Evolutionary conservation across 2,888 invertebrate species (phyloP), one percentile per base, ranked within the genome.

Genomic region (Bombylius major): DNA sequence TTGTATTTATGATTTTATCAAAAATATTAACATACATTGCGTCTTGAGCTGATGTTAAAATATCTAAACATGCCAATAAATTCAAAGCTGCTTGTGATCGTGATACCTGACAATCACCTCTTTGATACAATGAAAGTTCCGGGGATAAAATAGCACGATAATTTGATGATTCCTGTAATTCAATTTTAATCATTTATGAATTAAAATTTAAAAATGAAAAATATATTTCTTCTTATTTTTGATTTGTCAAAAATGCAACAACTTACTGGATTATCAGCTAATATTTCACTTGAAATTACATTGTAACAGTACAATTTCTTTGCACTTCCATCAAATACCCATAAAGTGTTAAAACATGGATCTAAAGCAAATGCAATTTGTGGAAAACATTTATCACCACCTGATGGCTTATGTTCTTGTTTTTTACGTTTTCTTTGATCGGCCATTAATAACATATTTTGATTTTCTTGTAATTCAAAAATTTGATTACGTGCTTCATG

Each of bases 41-140:
- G 65, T 87, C 85, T 67, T 90, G 86, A 0, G 89, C 88, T 53
- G 86, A 83, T 0, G 89, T 89, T 42, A 95, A 76, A 0, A 93
- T 91, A 69, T 96, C 95, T 66, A 96, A 77, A 68, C 91, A 92
- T 5, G 90, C 91, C 53, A 96, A 73, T 54, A 96, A 77, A 77
- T 95, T 89, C 57, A 95, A 79, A 0, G 93, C 92, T n/a, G 91
- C 89, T 71, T 95, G 92, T 60, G 89, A 84, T 54, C 93, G 79
- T 0, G 89, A 88, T 5, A 90, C 83, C 33, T 79, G 80, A 60
- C 84, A 84, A 58, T 80, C 82, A 5, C 80, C 73, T 45, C 82
- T 80, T 3, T 82, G 80, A 0, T 94, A 93, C 54, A 95, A 78
- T 0, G 92, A 85, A 55, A 95, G 71, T 69, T 91, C 90, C 8